These are phyloP conservation scores for Atlantisia rogersi DNA, from an alignment of 2,113 vertebrate genomes.

Conservation along the genomic window DNA sequence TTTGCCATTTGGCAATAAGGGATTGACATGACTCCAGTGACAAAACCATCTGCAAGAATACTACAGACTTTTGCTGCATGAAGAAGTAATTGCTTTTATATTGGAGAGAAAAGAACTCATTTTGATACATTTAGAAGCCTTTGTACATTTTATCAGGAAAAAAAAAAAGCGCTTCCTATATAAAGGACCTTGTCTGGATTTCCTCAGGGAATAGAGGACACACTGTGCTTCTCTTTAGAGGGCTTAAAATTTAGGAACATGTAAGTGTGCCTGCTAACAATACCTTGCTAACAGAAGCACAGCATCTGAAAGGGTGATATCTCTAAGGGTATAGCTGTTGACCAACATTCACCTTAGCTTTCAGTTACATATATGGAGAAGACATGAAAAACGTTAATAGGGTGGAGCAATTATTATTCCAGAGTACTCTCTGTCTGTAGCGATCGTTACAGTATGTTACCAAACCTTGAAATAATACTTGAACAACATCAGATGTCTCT, in stretches of 20 bases:
- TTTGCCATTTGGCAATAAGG: slow-evolving; percentile 59
- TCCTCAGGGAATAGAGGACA: neutral
- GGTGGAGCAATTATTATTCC: neutral
- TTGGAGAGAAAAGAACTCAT: slow-evolving; percentile 52
- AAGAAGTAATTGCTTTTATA: slow-evolving; percentile 47
- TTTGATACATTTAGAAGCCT: slow-evolving; percentile 32
- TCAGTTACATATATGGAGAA: neutral
- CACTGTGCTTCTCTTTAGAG: neutral
- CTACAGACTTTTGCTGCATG: slow-evolving; percentile 19
- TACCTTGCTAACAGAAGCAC: neutral
- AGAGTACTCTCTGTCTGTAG: neutral
- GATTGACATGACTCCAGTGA: slow-evolving; percentile 45
- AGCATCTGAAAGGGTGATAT: neutral
- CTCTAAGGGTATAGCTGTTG: neutral
- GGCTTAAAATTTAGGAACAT: neutral
- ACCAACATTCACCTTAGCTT: neutral
- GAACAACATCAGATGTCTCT: neutral
- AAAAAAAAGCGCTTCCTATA: neutral
- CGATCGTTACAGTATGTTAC: neutral
- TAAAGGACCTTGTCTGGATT: neutral
- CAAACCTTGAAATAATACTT: neutral
- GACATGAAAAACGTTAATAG: neutral
- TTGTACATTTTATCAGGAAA: neutral
- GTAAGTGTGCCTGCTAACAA: neutral
- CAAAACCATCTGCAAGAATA: slow-evolving; percentile 55